Percentiles rank a stretch among this genome's conserved stretches.
phyloP scores from a whole-genome alignment of 2,797 vertebrate genomes.

The Gallinago solitaria region DNA sequence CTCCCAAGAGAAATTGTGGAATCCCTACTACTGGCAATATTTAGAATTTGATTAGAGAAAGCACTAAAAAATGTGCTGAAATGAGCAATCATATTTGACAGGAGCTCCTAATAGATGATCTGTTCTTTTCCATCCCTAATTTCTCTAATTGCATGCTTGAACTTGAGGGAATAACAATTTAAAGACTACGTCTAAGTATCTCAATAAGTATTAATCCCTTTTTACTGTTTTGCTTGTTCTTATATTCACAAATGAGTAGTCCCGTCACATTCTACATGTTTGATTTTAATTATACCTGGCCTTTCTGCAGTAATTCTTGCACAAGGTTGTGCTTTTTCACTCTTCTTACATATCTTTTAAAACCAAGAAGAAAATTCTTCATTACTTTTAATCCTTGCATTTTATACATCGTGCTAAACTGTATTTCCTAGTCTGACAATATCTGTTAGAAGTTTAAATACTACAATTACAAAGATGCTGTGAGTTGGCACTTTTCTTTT shows the following conservation, averaged over 20 bases:
- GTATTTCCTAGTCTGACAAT: neutral
- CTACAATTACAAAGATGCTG: neutral
- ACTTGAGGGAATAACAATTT: conserved; percentile 49
- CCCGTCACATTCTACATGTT: neutral
- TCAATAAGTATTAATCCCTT: neutral
- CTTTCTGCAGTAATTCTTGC: conserved; percentile 42
- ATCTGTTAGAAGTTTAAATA: neutral
- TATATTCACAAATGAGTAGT: conserved; percentile 20
- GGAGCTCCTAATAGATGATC: neutral
- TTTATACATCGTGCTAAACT: neutral
- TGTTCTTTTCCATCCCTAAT: conserved; percentile 1
- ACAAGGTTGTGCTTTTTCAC: conserved; percentile 14
- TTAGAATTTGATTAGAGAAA: conserved; percentile 50
- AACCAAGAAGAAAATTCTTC: conserved; percentile 7
- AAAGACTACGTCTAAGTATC: conserved; percentile 22
- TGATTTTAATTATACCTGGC: conserved; percentile 41
- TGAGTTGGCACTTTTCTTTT: neutral
- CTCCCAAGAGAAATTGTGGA: conserved; percentile 23
- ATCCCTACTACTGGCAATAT: conserved; percentile 19
- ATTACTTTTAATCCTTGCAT: neutral
- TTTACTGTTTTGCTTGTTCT: neutral
- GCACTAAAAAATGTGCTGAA: conserved; percentile 31
- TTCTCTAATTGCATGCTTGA: conserved; percentile 30
- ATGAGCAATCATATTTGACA: conserved; percentile 22
- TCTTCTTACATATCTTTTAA: conserved; percentile 6